phyloP scores from a whole-genome alignment of 2,888 invertebrate genomes.

The Congeria kusceri region DNA sequence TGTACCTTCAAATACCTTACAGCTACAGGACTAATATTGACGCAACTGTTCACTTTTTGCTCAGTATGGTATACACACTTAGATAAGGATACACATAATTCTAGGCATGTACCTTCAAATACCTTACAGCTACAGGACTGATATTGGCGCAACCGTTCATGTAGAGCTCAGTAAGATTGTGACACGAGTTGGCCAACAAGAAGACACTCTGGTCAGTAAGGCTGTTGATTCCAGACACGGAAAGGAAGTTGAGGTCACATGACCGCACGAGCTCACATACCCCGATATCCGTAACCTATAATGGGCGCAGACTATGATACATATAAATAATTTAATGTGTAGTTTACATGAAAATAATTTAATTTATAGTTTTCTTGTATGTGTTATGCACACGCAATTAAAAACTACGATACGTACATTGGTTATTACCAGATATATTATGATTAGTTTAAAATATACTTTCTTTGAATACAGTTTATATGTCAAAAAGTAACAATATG shows the following conservation, averaged over 20 bases:
- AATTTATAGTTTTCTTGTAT: no score
- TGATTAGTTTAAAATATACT: no score
- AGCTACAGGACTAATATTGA: constrained; percentile 75
- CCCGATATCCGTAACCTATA: constrained; percentile 81
- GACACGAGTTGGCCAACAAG: constrained; percentile 81
- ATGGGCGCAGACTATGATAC: no score
- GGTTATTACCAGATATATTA: no score
- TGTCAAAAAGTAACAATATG: no score
- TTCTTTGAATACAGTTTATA: no score
- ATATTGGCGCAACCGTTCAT: constrained; percentile 82
- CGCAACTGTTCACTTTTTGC: constrained; percentile 82
- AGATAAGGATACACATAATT: no score
- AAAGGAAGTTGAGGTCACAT: constrained; percentile 74
- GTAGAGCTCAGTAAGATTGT: constrained; percentile 80
- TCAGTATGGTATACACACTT: constrained; percentile 62
- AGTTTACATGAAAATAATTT: no score
- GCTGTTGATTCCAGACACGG: constrained; percentile 80
- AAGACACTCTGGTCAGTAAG: constrained; percentile 82
- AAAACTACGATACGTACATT: not conserved
- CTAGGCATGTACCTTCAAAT: constrained; percentile 71
- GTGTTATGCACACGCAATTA: not conserved
- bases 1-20: constrained; percentile 80
- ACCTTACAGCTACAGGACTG: constrained; percentile 78
- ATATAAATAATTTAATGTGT: no score
- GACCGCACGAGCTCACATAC: constrained; percentile 77